Percentiles rank a stretch among this genome's conserved stretches.
Conservation (phyloP, 1,140 invertebrate species). For the Drosophila melanica region DNA sequence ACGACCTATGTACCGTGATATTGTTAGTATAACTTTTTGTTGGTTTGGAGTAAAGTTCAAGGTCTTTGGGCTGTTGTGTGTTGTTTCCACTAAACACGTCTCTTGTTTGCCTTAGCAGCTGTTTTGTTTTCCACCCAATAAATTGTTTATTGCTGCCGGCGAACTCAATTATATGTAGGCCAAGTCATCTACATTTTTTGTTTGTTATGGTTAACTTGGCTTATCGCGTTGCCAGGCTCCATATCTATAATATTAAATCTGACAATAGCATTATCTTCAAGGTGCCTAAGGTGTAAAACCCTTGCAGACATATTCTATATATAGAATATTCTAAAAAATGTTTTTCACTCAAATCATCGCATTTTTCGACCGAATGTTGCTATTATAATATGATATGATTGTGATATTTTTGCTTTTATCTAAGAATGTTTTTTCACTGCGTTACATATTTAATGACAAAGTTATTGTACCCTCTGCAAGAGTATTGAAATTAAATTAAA, state of each 20-base stretch:
- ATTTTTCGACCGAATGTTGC: no score
- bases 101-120: conserved; percentile 47
- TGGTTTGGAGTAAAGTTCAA: conserved; percentile 46
- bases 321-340: no score
- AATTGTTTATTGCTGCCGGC: conserved; percentile 49
- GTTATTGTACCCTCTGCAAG: background rate
- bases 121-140: conserved; percentile 58
- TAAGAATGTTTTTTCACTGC: background rate
- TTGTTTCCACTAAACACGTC: conserved; percentile 44
- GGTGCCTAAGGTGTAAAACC: no score
- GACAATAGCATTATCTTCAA: background rate
- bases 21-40: conserved; percentile 37
- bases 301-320: no score
- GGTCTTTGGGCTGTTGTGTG: conserved; percentile 44
- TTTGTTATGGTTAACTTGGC: conserved; percentile 40
- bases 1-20: conserved; percentile 34
- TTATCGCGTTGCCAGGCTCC: conserved; percentile 59
- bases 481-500: background rate
- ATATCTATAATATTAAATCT: background rate
- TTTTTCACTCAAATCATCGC: no score
- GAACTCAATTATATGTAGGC: conserved; percentile 17
- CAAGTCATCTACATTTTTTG: conserved; percentile 27
- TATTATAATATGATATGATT: no score
- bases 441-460: background rate
- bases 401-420: no score